These are phyloP conservation scores for Stenotaenia linearis DNA, from an alignment of 2,888 invertebrate species.

Conservation along the genomic window DNA sequence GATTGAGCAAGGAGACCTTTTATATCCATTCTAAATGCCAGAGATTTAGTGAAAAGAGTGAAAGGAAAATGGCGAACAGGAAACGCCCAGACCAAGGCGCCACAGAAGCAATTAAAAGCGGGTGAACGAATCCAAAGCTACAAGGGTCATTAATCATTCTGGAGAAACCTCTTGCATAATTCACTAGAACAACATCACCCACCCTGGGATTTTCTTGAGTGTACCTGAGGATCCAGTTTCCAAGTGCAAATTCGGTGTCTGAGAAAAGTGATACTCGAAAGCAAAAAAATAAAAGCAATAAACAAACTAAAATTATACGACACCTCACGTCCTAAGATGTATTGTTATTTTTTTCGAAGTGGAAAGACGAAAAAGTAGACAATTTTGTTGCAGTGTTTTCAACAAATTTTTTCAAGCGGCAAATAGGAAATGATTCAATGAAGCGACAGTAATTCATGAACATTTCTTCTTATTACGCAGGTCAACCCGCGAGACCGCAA, in stretches of 20 bases:
- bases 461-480: background rate
- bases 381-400: background rate
- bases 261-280: background rate
- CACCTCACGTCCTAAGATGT: background rate
- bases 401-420: conserved; percentile 14
- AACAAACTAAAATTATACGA: conserved; percentile 1
- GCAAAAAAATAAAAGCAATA: background rate
- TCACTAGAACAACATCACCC: background rate
- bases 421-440: conserved; percentile 21
- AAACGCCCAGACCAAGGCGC: conserved; percentile 17
- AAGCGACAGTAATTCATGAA: conserved; percentile 16
- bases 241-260: too few species aligned
- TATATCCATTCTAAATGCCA: conserved; percentile 26
- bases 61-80: background rate
- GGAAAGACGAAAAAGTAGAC: background rate
- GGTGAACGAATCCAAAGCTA: conserved; percentile 16
- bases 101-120: conserved; percentile 10
- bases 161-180: conserved; percentile 16
- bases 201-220: background rate
- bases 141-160: conserved; percentile 17
- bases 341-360: background rate
- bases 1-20: conserved; percentile 17
- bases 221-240: background rate
- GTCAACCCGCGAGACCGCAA: conserved; percentile 8
- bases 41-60: background rate